Evolutionary conservation across 2,888 invertebrate species (phyloP), one percentile per base, ranked within the genome.

Genomic region (Pollenia angustigena): DNA sequence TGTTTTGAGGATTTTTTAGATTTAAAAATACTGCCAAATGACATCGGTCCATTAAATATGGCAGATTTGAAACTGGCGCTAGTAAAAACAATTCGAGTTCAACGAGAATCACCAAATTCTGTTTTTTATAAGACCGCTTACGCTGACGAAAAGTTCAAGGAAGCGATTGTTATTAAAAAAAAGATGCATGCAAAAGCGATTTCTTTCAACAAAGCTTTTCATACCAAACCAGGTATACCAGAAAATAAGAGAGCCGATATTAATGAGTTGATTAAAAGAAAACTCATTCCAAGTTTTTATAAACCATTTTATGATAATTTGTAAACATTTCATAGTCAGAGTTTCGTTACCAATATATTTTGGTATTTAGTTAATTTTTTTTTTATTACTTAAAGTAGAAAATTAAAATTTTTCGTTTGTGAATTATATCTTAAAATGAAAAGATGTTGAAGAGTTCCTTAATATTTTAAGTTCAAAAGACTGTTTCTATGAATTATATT

Each of bases 51-150:
- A 44, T 62, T 87, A 44, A 76, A 87, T 78, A 85, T 81, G 58
- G 52, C 72, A 54, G 60, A 84, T 66, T 52, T 87, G 23, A 85
- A 85, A 79, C 44, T 85, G 56, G 82, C 85, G 52, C 54, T 72
- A 66, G 79, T 81, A 60, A 81, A 81, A 72, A 64, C 64, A 42
- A 18, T 81, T 71, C 62, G 66, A n/a, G n/a, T n/a, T n/a, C n/a
- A n/a, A n/a, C n/a, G n/a, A 56, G 76, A 88, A 78, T 72, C 75
- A 76, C 84, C 81, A 76, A 84, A 72, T 46, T 85, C 74, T 48
- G 80, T 81, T 82, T 83, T 83, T 60, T 66, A 81, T 72, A 81
- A 72, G 69, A 71, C 69, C 72, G 18, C 46, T 42, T 81, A 81
- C 54, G 42, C 44, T 71, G 62, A 81, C 48, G 81, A 81, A 62